Evolutionary conservation across 2,888 invertebrate species (phyloP), one percentile per base, ranked within the genome.

Genomic region (Automeris io): DNA sequence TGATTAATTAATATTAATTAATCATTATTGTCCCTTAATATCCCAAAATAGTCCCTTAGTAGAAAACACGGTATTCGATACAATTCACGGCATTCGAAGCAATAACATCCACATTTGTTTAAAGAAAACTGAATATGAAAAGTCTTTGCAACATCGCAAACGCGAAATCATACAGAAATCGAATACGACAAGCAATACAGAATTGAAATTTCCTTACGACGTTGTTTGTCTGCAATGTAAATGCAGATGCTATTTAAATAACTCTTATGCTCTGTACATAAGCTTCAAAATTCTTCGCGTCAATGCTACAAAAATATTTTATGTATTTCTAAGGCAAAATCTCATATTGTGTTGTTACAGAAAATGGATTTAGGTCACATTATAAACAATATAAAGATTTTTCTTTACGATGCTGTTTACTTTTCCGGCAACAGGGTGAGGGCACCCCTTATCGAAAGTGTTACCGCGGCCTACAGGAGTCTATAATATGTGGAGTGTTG

Each of bases 131-230:
- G 13, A 29, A 29, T n/a, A 29, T 16, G 29, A 29, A 29, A 16
- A 4, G 29, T 29, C 16, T 16, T 29, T 29, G 29, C 13, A 29
- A 29, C 16, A 4, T 29, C 29, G 8, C 16, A 16, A 16, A 34
- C 13, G 23, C 23, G 23, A 21, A 34, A 34, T 34, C 23, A 23
- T 19, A 34, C 16, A 16, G 13, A 34, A 34, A 34, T 34, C 21
- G 34, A 34, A 34, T 23, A 34, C 4, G 16, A 29, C 34, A 23
- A 34, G 23, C 34, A 22, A 34, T 34, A 34, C n/a, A 23, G 23
- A 12, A 34, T 12, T 34, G 22, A 9, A 34, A 23, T 23, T 34
- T 34, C 23, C 23, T 16, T 16, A 29, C 26, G 16, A 26, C 16
- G 16, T 29, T 16, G 16, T 29, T 29, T 29, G 26, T 29, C 16